Conservation (phyloP, 2,888 invertebrate species). For the Monopis laevigella region DNA sequence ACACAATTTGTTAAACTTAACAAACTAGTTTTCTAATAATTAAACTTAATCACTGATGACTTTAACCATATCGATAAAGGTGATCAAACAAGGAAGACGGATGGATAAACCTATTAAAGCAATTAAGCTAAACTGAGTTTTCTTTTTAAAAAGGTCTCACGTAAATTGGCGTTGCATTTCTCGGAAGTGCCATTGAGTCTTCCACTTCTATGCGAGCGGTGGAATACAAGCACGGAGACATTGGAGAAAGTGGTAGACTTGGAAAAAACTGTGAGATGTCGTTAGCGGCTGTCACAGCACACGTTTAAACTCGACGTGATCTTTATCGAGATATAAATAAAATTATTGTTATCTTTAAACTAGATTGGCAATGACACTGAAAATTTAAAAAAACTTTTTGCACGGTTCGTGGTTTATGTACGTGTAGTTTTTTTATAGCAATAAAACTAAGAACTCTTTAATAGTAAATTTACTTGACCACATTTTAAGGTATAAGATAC, state of each 20-base stretch:
- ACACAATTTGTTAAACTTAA: no score
- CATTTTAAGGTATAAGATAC: no score
- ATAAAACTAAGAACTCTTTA: no score
- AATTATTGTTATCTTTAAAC: not conserved
- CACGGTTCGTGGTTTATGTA: no score
- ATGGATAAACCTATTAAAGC: conserved; percentile 5
- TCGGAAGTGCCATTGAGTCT: conserved; percentile 33
- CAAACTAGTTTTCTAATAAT: no score
- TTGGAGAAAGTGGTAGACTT: conserved; percentile 25
- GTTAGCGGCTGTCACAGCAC: not conserved
- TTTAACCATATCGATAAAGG: conserved; percentile 2
- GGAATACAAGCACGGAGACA: conserved; percentile 24
- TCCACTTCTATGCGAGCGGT: conserved; percentile 28
- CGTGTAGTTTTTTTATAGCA: no score
- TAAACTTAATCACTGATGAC: not conserved
- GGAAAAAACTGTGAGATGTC: conserved; percentile 17
- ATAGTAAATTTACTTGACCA: no score
- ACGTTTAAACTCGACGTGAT: conserved; percentile 1
- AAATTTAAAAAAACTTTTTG: no score
- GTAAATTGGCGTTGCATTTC: conserved; percentile 22
- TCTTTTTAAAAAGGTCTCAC: conserved; percentile 37
- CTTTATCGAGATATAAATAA: not conserved
- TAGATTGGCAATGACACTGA: conserved; percentile 1
- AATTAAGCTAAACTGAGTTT: conserved; percentile 21
- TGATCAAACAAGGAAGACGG: conserved; percentile 8